Evolutionary conservation across 2,888 invertebrate genomes (phyloP).

Genomic region (Macroteleia sp.): DNA sequence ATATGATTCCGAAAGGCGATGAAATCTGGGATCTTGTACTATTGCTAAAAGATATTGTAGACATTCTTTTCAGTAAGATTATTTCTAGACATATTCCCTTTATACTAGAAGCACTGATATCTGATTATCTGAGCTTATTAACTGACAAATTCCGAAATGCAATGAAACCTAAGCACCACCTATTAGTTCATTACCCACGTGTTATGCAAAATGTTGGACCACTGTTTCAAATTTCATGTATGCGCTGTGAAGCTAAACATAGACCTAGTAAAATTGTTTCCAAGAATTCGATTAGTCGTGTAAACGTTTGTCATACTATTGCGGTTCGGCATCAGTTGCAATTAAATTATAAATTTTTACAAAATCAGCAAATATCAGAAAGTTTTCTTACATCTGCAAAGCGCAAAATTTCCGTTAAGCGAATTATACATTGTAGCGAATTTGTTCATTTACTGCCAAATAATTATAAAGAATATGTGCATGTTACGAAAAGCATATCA

Average conservation of each 20-base stretch:
- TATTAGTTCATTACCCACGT: conserved; percentile 31
- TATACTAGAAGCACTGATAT: neutral
- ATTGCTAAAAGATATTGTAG: conserved; percentile 8
- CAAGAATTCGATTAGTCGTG: no score
- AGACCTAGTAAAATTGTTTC: no score
- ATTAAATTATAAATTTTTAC: no score
- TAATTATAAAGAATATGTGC: no score
- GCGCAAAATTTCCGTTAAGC: no score
- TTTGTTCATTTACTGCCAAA: no score
- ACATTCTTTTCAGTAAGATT: conserved; percentile 15
- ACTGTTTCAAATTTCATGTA: conserved; percentile 21
- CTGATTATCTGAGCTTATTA: conserved; percentile 13
- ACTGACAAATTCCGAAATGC: neutral
- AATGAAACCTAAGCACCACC: conserved; percentile 42
- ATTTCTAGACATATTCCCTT: neutral
- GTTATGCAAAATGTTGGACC: conserved; percentile 19
- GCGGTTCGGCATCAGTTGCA: no score
- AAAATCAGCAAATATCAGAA: no score
- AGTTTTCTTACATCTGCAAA: no score
- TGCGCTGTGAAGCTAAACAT: conserved; percentile 29
- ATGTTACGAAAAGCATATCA: no score
- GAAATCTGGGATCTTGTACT: conserved; percentile 30
- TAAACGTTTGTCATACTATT: no score
- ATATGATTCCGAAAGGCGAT: conserved; percentile 15
- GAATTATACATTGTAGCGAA: no score